A percentile compares a stretch with the other conserved stretches of the same genome.
Evolutionary conservation across 2,113 vertebrate genomes (phyloP).

Genomic region (Sarotherodon lohbergeri): DNA sequence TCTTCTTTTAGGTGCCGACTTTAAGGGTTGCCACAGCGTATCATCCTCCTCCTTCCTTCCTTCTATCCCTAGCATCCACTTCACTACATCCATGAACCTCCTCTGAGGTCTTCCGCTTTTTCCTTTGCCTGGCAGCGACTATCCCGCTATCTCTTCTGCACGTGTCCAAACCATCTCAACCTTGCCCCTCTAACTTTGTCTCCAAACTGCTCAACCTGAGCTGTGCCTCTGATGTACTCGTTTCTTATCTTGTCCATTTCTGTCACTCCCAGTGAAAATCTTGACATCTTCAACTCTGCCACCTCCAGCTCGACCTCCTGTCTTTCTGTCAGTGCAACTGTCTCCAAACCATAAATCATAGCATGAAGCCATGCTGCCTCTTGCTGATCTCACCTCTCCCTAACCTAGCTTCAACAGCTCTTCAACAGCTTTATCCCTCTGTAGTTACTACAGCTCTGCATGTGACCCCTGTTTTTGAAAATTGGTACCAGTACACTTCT

Average conservation of each 20-base stretch:
- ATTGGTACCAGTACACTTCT: not conserved
- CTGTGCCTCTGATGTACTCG: too few species aligned
- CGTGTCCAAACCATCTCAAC: not conserved
- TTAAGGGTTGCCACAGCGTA: not conserved
- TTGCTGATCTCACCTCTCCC: not conserved
- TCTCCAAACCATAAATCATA: not conserved
- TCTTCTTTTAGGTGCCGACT: not conserved
- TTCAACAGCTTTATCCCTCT: not conserved
- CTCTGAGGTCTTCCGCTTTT: not conserved
- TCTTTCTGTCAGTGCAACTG: not conserved
- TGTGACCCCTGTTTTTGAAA: not conserved
- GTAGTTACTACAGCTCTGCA: not conserved
- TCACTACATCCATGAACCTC: not conserved
- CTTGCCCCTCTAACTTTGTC: too few species aligned
- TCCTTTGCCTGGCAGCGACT: not conserved
- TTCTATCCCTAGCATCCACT: not conserved
- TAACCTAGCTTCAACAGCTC: not conserved
- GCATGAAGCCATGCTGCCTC: not conserved
- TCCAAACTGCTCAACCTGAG: too few species aligned
- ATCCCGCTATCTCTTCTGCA: not conserved
- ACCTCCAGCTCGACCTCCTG: not conserved
- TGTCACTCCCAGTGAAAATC: not conserved
- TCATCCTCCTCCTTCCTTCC: not conserved
- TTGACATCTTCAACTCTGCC: not conserved
- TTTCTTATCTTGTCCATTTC: not conserved